These are phyloP conservation scores for Colossoma macropomum DNA, from an alignment of 2,113 vertebrate species.

Conservation along the genomic window DNA sequence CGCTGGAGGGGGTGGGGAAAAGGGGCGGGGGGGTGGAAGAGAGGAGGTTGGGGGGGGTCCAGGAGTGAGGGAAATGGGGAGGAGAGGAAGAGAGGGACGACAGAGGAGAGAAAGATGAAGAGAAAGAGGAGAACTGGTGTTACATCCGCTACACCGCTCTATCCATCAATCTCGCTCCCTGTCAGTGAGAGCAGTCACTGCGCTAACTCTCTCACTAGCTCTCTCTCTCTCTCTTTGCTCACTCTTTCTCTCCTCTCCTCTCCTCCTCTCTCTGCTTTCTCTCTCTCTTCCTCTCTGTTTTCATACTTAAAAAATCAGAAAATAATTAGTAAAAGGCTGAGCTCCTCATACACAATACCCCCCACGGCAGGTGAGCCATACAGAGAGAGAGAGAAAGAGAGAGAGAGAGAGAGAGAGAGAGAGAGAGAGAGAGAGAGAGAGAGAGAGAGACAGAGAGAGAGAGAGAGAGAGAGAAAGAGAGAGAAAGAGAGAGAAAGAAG, in stretches of 20 bases:
- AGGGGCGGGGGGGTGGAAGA: constrained; percentile 7
- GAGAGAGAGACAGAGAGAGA: background rate
- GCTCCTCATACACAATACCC: constrained; percentile 60
- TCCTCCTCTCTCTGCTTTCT: no score
- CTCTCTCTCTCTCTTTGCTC: constrained; percentile 48
- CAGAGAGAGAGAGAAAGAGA: no score
- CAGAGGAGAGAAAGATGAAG: constrained; percentile 64
- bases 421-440: no score
- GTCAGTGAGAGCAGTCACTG: constrained; percentile 47
- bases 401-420: no score
- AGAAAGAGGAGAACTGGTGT: constrained; percentile 70
- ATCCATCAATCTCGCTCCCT: constrained; percentile 62
- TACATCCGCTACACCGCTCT: constrained; percentile 63
- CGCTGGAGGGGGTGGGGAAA: constrained; percentile 10
- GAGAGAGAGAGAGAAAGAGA: background rate
- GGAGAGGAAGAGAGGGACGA: constrained; percentile 53
- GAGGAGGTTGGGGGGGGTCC: constrained; percentile 36
- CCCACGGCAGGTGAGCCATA: constrained; percentile 57
- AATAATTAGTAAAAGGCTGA: constrained; percentile 67
- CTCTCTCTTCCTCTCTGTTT: constrained; percentile 9
- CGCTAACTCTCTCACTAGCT: constrained; percentile 30
- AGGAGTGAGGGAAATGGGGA: background rate
- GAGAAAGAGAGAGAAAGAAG: background rate
- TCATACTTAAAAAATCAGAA: constrained; percentile 29
- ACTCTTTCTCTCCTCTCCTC: constrained; percentile 7